These are phyloP conservation scores for Neofelis nebulosa DNA, from an alignment of 2,113 vertebrate genomes.

Conservation along the genomic window DNA sequence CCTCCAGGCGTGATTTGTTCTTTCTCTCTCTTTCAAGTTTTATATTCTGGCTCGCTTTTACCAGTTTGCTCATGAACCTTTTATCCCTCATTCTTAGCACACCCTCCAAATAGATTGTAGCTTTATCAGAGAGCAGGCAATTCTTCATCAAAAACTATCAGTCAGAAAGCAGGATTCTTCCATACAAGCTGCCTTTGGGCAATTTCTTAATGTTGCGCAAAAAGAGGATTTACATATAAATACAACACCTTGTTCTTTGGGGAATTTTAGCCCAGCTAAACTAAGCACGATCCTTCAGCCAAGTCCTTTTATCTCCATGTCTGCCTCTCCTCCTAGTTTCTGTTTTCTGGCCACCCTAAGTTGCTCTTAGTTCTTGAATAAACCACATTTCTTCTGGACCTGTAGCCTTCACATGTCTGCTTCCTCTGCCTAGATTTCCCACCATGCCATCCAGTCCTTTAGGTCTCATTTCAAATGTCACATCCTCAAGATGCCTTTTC, in stretches of 20 bases:
- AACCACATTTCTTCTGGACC: background rate
- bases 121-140: background rate
- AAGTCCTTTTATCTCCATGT: conserved; percentile 13
- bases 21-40: background rate
- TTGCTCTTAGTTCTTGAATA: background rate
- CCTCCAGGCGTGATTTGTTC: background rate
- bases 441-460: background rate
- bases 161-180: background rate
- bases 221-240: background rate
- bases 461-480: conserved; percentile 5
- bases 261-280: background rate
- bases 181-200: background rate
- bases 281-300: background rate
- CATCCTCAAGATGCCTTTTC: background rate
- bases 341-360: background rate
- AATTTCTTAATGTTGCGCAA: background rate
- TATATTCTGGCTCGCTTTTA: conserved; percentile 27
- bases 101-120: background rate
- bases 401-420: background rate
- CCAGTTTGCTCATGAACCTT: conserved; percentile 8
- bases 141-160: background rate
- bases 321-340: background rate
- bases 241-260: background rate
- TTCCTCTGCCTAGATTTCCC: background rate
- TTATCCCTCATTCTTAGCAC: background rate